phyloP scores from a whole-genome alignment of 2,888 invertebrate species.

The Polydrusus tereticollis region DNA sequence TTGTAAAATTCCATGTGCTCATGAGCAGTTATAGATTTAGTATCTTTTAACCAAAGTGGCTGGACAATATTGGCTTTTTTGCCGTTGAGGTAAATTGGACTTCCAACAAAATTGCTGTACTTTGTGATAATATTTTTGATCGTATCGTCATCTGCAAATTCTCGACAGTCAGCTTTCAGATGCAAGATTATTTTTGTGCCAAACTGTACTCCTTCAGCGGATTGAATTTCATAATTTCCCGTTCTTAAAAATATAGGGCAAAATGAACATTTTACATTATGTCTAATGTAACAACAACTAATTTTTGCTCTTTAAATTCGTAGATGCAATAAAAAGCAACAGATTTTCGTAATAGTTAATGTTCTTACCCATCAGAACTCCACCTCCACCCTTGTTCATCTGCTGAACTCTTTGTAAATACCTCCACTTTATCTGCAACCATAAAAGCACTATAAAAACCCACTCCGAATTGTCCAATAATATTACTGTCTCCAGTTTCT shows the following conservation, averaged over 20 bases:
- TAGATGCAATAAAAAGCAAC: too few species aligned
- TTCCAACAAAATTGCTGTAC: slow-evolving; percentile 93
- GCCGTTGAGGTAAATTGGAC: slow-evolving; percentile 92
- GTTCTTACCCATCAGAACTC: slow-evolving; percentile 89
- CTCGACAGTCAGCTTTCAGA: slow-evolving; percentile 88
- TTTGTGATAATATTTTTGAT: slow-evolving; percentile 88
- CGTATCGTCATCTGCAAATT: slow-evolving; percentile 89
- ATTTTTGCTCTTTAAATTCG: too few species aligned
- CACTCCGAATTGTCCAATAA: slow-evolving; percentile 98
- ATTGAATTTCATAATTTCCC: slow-evolving; percentile 90
- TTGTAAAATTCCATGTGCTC: slow-evolving; percentile 95
- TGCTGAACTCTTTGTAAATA: slow-evolving; percentile 82
- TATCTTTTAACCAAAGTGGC: slow-evolving; percentile 94
- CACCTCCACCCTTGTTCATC: slow-evolving; percentile 84
- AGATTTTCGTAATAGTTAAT: too few species aligned
- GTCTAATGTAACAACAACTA: too few species aligned
- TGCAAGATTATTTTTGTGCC: slow-evolving; percentile 96
- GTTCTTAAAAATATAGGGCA: slow-evolving; percentile 74
- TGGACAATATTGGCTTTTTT: slow-evolving; percentile 89
- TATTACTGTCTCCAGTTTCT: slow-evolving; percentile 76
- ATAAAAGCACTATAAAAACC: slow-evolving; percentile 98
- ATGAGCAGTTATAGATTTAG: slow-evolving; percentile 86
- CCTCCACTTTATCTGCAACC: slow-evolving; percentile 96
- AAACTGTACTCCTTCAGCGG: slow-evolving; percentile 84
- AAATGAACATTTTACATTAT: too few species aligned